Base-by-base conservation (phyloP, 2,797 vertebrate species). In the Xiphorhynchus erythropygius region DNA sequence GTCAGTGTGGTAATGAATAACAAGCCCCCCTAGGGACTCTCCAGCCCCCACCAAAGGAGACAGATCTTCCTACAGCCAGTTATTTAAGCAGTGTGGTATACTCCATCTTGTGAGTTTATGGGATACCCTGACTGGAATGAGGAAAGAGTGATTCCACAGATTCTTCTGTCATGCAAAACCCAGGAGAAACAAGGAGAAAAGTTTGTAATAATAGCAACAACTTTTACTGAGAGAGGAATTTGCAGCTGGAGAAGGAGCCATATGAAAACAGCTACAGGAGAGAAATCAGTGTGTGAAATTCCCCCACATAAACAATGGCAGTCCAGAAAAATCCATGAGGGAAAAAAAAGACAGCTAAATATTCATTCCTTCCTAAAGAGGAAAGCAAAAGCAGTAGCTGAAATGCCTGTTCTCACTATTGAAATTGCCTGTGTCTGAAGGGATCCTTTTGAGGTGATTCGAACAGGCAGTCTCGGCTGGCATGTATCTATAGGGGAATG, bases 391-490 rank as follows among this genome's bases (percentile, higher is more conserved):
- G 13, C 3, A 3, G 22, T 70, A 91, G 39, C 47, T 37, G 56
- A 87, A 87, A 84, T 53, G 7, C 41, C 24, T 19, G 14, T 47
- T 85, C 64, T 83, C 56, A 27, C 42, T 52, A 44, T 68, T 49
- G 50, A 37, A 84, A 75, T 56, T 77, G 35, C 22, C 56, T 1
- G 0, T 13, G 30, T 85, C 64, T 74, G 71, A 91, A 79, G 74
- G 52, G n/a, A 37, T 64, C 52, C 47, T 67, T 67, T 14, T 65
- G 71, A 93, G 46, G 44, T 68, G 81, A 78, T 83, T 85, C 1
- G 9, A 87, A 24, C 50, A 63, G 90, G 56, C 80, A 87, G 57
- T 70, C 77, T 89, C 74, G 63, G 46, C 35, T 71, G 64, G 55
- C n/a, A 32, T 0, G 0, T 62, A 76, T 28, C 39, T 73, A 32